These are phyloP conservation scores for Sorex fumeus DNA, from an alignment of 2,113 vertebrate species.

Conservation along the genomic window DNA sequence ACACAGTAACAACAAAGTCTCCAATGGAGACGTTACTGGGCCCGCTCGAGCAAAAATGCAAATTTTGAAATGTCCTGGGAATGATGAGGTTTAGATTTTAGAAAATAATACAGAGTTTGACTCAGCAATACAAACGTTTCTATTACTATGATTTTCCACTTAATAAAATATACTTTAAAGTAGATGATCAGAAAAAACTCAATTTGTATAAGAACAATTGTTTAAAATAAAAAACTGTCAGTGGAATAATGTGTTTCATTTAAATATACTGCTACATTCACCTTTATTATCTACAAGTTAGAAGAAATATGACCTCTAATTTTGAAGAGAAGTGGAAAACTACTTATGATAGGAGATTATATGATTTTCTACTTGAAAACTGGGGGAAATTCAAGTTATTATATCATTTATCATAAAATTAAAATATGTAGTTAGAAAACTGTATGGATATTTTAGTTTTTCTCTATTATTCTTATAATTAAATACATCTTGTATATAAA, in stretches of 20 bases:
- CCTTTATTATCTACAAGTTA: not conserved
- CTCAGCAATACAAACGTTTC: not conserved
- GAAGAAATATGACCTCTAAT: not conserved
- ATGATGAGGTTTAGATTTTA: too few species aligned
- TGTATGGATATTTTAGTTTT: not conserved
- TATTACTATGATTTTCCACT: not conserved
- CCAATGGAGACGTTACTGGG: too few species aligned
- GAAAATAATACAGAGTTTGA: not conserved
- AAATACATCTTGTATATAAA: not conserved
- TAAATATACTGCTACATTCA: not conserved
- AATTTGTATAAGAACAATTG: not conserved
- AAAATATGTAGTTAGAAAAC: not conserved
- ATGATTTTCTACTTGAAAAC: not conserved
- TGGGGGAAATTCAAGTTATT: not conserved
- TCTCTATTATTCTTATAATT: not conserved
- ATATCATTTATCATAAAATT: not conserved
- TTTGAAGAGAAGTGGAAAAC: too few species aligned
- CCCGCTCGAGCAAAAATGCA: too few species aligned
- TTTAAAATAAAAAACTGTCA: not conserved
- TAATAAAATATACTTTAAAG: not conserved
- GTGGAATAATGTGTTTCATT: not conserved
- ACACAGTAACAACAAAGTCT: too few species aligned
- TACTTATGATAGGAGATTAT: not conserved
- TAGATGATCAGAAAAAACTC: not conserved
- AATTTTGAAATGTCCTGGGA: not conserved